phyloP scores from a whole-genome alignment of 1,140 invertebrate genomes.

The Aphaenogaster floridana region DNA sequence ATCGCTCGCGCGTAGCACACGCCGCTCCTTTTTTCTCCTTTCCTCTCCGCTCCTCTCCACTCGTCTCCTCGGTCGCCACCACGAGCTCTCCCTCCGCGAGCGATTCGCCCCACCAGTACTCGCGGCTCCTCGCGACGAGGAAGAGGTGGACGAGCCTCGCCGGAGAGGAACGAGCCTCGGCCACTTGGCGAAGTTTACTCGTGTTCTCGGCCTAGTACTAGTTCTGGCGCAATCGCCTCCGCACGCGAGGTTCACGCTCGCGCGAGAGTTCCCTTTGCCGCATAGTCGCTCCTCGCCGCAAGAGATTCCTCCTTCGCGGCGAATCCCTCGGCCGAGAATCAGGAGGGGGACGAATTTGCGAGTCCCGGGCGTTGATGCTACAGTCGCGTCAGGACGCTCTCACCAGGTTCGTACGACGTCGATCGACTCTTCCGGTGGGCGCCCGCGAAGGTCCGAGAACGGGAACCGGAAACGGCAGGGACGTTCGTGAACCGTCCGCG shows the following conservation, averaged over 20 bases:
- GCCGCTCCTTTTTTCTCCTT: conserved; percentile 28
- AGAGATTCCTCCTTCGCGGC: not conserved
- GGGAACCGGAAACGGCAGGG: conserved; percentile 18
- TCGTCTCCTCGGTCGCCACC: not conserved
- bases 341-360: not conserved
- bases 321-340: conserved; percentile 7
- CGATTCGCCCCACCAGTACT: conserved; percentile 54
- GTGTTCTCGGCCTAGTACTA: conserved; percentile 61
- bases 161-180: conserved; percentile 54
- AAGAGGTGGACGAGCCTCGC: conserved; percentile 63
- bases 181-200: conserved; percentile 67
- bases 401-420: conserved; percentile 32
- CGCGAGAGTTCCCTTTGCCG: not conserved
- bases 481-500: not conserved
- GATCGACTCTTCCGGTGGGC: not conserved
- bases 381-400: not conserved
- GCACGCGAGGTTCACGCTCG: conserved; percentile 24
- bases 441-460: not conserved
- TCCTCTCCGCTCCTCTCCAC: not conserved
- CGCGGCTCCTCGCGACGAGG: conserved; percentile 60
- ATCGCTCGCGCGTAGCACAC: conserved; percentile 9
- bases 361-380: conserved; percentile 19
- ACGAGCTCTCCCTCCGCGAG: conserved; percentile 40
- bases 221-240: conserved; percentile 56
- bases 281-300: not conserved